Evolutionary conservation across 2,113 vertebrate genomes (phyloP), one percentile per base, ranked within the genome.

Genomic region (Phoxinus phoxinus): DNA sequence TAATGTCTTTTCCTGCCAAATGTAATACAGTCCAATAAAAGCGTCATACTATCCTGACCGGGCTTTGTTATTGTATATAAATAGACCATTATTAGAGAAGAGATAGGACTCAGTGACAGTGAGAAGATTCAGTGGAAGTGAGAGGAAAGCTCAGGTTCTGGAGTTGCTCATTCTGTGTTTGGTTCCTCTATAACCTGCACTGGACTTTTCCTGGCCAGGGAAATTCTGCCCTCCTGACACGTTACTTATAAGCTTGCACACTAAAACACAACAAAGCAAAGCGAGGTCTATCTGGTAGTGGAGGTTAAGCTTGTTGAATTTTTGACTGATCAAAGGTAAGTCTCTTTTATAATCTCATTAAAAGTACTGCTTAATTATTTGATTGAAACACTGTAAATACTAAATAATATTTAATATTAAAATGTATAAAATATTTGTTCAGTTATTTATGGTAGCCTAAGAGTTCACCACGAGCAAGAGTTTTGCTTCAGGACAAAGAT

Each of bases 171-270:
- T 61, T 41, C 15, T 15, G 21, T 13, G 27, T 27, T 72, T 80
- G 79, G 27, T 86, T 88, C 84, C 81, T 77, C 81, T 86, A 46
- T 75, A 86, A 86, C 80, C 85, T 88, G 81, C 25, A 35, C 63
- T 77, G 87, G 80, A 88, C 69, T 84, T 88, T 88, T 86, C 35
- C 27, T 56, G 58, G 44, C 61, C 35, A 58, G 87, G 87, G 85
- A 86, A 86, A 48, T 88, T 84, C 74, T 76, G n/a, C 1, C 41
- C 11, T 75, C 25, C 58, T 84, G 67, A 81, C 81, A 78, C 30
- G 1, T 73, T 35, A 15, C 21, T 58, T 74, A 80, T 73, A 86
- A 80, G 63, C 30, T 56, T 80, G 15, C 25, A 41, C 3, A 3
- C 48, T 69, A 35, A 56, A 32, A 63, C 56, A 63, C 27, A 65